phyloP scores from a whole-genome alignment of 2,113 vertebrate genomes.

The Pteropus alecto region DNA sequence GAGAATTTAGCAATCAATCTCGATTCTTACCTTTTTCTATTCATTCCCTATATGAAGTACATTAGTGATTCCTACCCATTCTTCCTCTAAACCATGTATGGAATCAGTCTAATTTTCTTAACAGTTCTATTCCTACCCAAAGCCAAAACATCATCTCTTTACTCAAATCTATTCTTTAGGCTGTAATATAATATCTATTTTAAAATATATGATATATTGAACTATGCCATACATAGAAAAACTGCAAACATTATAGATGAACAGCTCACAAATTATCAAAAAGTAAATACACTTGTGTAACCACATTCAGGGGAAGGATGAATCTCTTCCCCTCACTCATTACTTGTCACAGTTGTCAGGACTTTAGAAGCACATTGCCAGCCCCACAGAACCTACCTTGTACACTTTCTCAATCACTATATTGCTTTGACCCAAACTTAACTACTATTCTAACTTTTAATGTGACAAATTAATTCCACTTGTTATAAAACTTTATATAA shows the following conservation, averaged over 20 bases:
- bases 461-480: neutral
- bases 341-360: neutral
- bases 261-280: neutral
- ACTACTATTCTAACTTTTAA: neutral
- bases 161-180: neutral
- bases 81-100: neutral
- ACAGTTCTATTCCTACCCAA: neutral
- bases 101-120: neutral
- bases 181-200: neutral
- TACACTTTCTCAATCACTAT: neutral
- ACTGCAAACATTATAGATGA: neutral
- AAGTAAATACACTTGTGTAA: neutral
- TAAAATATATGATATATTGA: neutral
- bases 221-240: neutral
- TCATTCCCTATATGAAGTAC: neutral
- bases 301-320: neutral
- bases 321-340: neutral
- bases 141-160: neutral
- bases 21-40: neutral
- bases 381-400: neutral
- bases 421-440: neutral
- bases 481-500: neutral
- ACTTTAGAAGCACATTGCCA: neutral
- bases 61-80: neutral
- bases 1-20: neutral